Evolutionary conservation across 2,797 vertebrate genomes (phyloP).

Genomic region (Percopsis omiscomaycus): DNA sequence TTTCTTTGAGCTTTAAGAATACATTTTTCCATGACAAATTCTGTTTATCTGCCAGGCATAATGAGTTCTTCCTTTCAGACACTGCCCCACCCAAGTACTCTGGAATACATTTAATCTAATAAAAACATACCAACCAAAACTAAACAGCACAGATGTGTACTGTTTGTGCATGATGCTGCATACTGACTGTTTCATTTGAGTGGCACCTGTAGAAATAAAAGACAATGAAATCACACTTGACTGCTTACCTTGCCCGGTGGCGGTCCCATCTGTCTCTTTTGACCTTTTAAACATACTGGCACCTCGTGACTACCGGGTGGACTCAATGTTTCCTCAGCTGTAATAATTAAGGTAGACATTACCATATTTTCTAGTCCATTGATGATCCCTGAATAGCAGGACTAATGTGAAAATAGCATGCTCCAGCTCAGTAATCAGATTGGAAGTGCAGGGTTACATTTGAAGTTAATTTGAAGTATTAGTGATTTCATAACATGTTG

Average conservation of each 20-base stretch:
- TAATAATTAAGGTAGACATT: slow-evolving; percentile 19
- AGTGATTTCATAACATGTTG: too few species aligned
- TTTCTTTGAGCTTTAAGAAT: too few species aligned
- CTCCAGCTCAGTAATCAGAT: not conserved
- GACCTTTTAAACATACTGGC: slow-evolving; percentile 60
- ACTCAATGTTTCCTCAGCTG: slow-evolving; percentile 37
- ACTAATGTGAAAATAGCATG: slow-evolving; percentile 2
- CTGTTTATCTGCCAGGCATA: too few species aligned
- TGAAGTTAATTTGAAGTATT: too few species aligned
- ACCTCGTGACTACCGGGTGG: slow-evolving; percentile 25
- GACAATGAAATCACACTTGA: not conserved
- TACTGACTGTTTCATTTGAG: not conserved
- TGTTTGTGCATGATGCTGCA: not conserved
- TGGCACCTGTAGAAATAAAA: not conserved
- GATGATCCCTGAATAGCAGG: not conserved
- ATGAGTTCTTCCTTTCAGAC: too few species aligned
- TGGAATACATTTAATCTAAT: not conserved
- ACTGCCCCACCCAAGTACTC: too few species aligned
- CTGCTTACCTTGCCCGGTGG: slow-evolving; percentile 61
- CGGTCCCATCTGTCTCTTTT: slow-evolving; percentile 54
- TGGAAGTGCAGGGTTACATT: not conserved
- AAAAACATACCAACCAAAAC: not conserved
- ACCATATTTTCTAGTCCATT: not conserved
- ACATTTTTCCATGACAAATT: too few species aligned
- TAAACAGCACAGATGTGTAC: not conserved